Percentiles rank a stretch among this genome's conserved stretches.
Conservation (phyloP, 2,113 vertebrate species). For the Mirza zaza region DNA sequence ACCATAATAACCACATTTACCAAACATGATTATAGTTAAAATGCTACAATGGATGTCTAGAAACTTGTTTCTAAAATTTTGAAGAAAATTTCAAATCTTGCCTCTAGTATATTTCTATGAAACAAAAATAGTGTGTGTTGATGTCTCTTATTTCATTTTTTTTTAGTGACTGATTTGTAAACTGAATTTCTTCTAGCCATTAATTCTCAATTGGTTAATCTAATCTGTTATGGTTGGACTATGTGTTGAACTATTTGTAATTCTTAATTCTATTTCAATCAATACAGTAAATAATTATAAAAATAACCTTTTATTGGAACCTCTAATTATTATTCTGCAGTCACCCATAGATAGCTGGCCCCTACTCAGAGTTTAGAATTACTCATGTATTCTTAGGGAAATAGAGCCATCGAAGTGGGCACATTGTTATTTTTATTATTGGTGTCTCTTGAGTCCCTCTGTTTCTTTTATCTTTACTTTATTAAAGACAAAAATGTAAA, state of each 20-base stretch:
- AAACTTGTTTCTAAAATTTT: not conserved
- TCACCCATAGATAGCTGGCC: not conserved
- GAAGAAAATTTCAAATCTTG: not conserved
- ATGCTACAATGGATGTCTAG: not conserved
- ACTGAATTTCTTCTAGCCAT: not conserved
- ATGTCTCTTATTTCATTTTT: not conserved
- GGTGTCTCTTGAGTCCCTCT: not conserved
- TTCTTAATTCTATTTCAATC: not conserved
- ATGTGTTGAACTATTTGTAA: not conserved
- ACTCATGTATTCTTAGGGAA: not conserved
- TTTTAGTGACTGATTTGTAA: not conserved
- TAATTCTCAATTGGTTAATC: not conserved
- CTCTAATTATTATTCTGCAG: not conserved
- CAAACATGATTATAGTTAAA: not conserved
- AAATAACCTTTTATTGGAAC: not conserved
- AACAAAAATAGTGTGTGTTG: not conserved
- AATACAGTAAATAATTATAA: not conserved
- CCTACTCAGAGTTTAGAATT: not conserved
- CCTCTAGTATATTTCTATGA: not conserved
- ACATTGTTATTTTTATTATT: not conserved
- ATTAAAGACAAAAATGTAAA: slow-evolving; percentile 23
- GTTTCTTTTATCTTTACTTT: not conserved
- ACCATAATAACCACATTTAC: not conserved
- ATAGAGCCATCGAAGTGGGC: not conserved
- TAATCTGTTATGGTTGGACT: not conserved